Base-by-base conservation (phyloP, 2,113 vertebrate species). In the Shinisaurus crocodilurus region DNA sequence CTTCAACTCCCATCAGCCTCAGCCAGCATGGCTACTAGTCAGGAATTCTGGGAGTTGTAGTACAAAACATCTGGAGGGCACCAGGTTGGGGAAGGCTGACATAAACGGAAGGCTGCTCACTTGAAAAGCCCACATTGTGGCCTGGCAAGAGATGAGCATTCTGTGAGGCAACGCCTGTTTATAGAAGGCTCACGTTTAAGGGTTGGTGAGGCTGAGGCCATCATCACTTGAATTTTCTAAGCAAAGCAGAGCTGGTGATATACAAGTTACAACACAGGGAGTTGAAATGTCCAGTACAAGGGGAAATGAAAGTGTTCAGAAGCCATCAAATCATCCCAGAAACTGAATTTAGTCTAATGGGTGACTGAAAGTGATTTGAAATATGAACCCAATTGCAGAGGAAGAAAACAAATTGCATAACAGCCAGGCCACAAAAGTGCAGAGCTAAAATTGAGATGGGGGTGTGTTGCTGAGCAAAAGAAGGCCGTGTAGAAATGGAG, bases 191-290 rank as follows among this genome's bases (percentile, higher is more conserved):
- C 72, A 29, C 3, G 85, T 32, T 90, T 87, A 25, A 85, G 18
- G 8, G 34, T 92, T 88, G 88, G 85, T 57, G 60, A 65, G 20
- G 70, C 76, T 57, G 82, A 80, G n/a, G 70, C 93, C n/a, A n/a
- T n/a, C 74, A 43, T 18, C 6, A 48, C 60, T 63, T 45, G 69
- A 25, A 29, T 92, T 93, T 92, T 88, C 85, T 84, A 32, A 89
- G 50, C 1, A 7, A 67, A 80, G 5, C 40, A 67, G 20, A 63
- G 45, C 32, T 75, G 20, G 50, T 8, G 48, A n/a, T 45, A 54
- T n/a, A n/a, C n/a, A n/a, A n/a, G n/a, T n/a, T 34, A 81, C 16
- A 60, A 60, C 37, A 1, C 54, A 20, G 18, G 67, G 29, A 85
- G 32, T 16, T 70, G 54, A 37, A 86, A 89, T 54, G 50, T 54